Base-by-base conservation (phyloP, 1,140 invertebrate species). In the Pristionchus pacificus region DNA sequence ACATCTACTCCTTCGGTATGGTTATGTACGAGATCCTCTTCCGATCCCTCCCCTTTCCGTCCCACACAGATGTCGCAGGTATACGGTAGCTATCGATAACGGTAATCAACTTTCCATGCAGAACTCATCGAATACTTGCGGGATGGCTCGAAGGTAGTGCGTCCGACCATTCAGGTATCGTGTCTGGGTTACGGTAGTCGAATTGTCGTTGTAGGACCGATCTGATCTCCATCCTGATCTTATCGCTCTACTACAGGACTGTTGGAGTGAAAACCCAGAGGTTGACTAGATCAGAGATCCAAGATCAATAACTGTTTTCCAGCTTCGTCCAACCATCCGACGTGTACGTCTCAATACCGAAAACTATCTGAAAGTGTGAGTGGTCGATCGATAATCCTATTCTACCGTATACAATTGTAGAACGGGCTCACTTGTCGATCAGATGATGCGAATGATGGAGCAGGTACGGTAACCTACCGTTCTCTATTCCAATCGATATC, bases 361-460 rank as follows among this genome's bases (percentile, higher is more conserved):
- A 65, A 82, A 74, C 70, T 82, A 81, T 62, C 60, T 82, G 74
- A 83, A 83, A 82, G 81, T 83, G 72, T 80, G 64, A 72, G 78
- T 63, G 13, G 3, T 66, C 59, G 2, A 32, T 19, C 33, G 49
- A 32, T 14, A 38, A n/a, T 25, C 15, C 31, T 10, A 58, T 15
- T 27, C 15, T 74, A 74, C 14, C 25, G 10, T 15, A 32, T 2
- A 25, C 28, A 64, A 2, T 74, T 82, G 76, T 31, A 82, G 80
- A 31, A 80, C 78, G 65, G 82, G 82, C 38, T 71, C 68, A 25
- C 71, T 83, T 38, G 82, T 83, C 3, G 81, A 83, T 63, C 81
- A 83, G 66, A 83, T 83, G 82, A 83, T 83, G 83, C 64, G 79
- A 24, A 81, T 84, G 60, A 82, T 82, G 82, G 82, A 84, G 62